These are phyloP conservation scores for Tridacna gigas DNA, from an alignment of 2,888 invertebrate genomes.

Conservation along the genomic window DNA sequence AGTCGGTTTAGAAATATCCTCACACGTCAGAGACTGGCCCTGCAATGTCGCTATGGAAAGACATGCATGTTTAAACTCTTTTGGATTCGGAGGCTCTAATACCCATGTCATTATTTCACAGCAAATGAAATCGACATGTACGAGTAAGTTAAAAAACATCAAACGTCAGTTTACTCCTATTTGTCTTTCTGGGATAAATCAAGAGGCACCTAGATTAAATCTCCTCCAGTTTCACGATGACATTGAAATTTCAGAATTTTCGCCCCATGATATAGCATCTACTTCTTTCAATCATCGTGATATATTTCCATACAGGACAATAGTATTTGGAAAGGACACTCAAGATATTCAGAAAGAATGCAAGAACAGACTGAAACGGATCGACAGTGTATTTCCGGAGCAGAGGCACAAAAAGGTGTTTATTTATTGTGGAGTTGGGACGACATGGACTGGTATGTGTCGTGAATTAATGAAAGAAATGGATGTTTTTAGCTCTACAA, in stretches of 20 bases:
- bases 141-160: too few relatives aligned
- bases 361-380: slow-evolving; percentile 31
- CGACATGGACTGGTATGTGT: too few relatives aligned
- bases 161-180: neutral
- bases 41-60: slow-evolving; percentile 24
- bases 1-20: slow-evolving; percentile 65
- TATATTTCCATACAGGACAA: too few relatives aligned
- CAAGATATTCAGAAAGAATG: slow-evolving; percentile 31
- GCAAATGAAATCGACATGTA: neutral
- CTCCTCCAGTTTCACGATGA: slow-evolving; percentile 6
- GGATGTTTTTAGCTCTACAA: slow-evolving; percentile 66
- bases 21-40: slow-evolving; percentile 41
- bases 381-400: neutral
- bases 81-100: slow-evolving; percentile 74
- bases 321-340: slow-evolving; percentile 30
- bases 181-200: slow-evolving; percentile 20
- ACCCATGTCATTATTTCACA: slow-evolving; percentile 63
- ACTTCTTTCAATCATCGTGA: slow-evolving; percentile 62
- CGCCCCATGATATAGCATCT: slow-evolving; percentile 45
- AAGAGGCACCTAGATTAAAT: neutral
- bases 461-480: slow-evolving; percentile 70
- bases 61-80: slow-evolving; percentile 65
- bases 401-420: slow-evolving; percentile 52
- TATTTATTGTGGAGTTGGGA: too few relatives aligned
- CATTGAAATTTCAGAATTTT: neutral